A percentile compares a stretch with the other conserved stretches of the same genome.
Evolutionary conservation across 2,113 vertebrate species (phyloP).

Genomic region (Australoheros scitulus): DNA sequence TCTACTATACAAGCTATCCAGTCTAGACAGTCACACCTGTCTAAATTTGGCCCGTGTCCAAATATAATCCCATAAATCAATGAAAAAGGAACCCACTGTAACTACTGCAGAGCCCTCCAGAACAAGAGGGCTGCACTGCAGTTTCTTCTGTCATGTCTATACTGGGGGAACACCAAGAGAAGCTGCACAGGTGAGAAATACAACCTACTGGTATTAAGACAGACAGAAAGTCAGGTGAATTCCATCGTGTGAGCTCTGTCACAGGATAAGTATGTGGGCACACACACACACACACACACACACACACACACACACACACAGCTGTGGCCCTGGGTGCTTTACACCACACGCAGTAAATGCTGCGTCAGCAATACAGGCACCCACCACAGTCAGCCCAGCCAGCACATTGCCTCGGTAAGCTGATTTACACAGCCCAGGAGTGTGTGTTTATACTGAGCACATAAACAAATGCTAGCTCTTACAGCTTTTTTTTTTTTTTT

Average conservation of each 20-base stretch:
- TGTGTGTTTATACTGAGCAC: conserved; percentile 63
- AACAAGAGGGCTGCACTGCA: conserved; percentile 54
- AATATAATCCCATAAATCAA: conserved; percentile 62
- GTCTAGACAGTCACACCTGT: conserved; percentile 56
- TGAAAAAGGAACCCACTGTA: conserved; percentile 30
- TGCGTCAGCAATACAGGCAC: conserved; percentile 73
- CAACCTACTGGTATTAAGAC: conserved; percentile 55
- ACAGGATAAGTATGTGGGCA: conserved; percentile 24
- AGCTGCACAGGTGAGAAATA: conserved; percentile 29
- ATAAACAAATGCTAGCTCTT: conserved; percentile 67
- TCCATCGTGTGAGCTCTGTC: conserved; percentile 46
- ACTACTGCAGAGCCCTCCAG: conserved; percentile 48
- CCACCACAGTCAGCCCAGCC: conserved; percentile 68
- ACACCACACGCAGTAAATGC: conserved; percentile 69
- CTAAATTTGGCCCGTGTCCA: conserved; percentile 32
- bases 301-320: conserved; percentile 24
- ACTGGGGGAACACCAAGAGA: conserved; percentile 43
- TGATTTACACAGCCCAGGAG: conserved; percentile 68
- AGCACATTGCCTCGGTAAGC: conserved; percentile 76
- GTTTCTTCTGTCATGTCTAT: conserved; percentile 47
- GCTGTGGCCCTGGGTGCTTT: conserved; percentile 62
- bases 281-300: conserved; percentile 5
- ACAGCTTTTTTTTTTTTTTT: conserved; percentile 40
- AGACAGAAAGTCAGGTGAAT: conserved; percentile 52
- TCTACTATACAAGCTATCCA: neutral